Conservation (phyloP, 2,797 vertebrate species). For the Kryptolebias ocellatus region DNA sequence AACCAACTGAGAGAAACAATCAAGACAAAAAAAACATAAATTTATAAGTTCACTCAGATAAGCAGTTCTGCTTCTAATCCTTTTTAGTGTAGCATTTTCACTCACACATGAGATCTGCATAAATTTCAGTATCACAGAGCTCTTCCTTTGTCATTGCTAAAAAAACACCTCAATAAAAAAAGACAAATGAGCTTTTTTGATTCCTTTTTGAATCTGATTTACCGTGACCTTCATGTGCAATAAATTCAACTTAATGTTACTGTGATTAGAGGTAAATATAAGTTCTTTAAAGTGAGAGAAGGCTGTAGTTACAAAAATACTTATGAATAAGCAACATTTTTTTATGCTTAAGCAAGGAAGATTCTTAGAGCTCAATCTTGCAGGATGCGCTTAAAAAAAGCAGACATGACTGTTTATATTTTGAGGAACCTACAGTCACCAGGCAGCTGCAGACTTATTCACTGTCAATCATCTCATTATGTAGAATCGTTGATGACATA, state of each 20-base stretch:
- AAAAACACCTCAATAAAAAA: neutral
- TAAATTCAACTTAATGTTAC: neutral
- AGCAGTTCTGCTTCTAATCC: too few species aligned
- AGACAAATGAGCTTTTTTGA: neutral
- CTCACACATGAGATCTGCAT: neutral
- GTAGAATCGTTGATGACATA: conserved; percentile 27
- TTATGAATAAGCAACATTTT: too few species aligned
- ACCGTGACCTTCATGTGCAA: neutral
- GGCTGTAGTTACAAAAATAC: neutral
- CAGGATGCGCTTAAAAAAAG: neutral
- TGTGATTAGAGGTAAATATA: neutral
- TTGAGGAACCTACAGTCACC: conserved; percentile 25
- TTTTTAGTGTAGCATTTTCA: neutral
- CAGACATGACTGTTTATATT: conserved; percentile 9
- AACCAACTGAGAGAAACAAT: conserved; percentile 3
- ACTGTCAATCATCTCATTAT: conserved; percentile 23
- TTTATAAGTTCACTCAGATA: neutral
- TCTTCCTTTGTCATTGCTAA: neutral
- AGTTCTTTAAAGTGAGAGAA: conserved; percentile 6
- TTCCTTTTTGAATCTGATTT: neutral
- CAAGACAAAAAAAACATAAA: conserved; percentile 7
- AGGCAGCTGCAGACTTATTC: conserved; percentile 22
- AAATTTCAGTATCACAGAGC: neutral
- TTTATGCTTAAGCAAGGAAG: neutral
- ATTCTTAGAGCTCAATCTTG: neutral